Evolutionary conservation across 2,888 invertebrate genomes (phyloP).

Genomic region (Heliothis peltigera): DNA sequence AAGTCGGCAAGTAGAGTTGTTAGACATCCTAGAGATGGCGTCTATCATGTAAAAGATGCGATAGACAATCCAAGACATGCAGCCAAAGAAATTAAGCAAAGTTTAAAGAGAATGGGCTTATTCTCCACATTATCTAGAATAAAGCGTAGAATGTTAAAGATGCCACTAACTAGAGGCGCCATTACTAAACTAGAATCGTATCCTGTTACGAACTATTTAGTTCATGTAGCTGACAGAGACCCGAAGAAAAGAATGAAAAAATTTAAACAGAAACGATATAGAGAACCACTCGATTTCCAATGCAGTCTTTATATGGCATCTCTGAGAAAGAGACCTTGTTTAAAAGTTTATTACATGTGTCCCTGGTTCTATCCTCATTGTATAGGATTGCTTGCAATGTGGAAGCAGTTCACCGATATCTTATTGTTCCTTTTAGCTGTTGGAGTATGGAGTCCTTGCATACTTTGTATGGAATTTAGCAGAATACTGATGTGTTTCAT

Average conservation of each 20-base stretch:
- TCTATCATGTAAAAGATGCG: neutral
- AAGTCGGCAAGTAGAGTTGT: neutral
- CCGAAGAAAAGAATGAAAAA: slow-evolving; percentile 28
- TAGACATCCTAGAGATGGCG: slow-evolving; percentile 25
- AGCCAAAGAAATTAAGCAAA: rapidly evolving
- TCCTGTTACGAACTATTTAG: slow-evolving; percentile 38
- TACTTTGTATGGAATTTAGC: slow-evolving; percentile 70
- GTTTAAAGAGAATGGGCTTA: slow-evolving; percentile 11
- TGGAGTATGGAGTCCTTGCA: slow-evolving; percentile 77
- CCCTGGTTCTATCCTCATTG: slow-evolving; percentile 77
- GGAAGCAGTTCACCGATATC: slow-evolving; percentile 70
- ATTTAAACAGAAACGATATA: slow-evolving; percentile 8
- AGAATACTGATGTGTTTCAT: slow-evolving; percentile 68
- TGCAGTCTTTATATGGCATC: slow-evolving; percentile 73
- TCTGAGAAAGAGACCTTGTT: slow-evolving; percentile 68
- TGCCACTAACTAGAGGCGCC: neutral
- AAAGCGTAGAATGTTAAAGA: slow-evolving; percentile 17
- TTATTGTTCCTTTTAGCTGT: slow-evolving; percentile 72
- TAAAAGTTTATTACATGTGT: slow-evolving; percentile 67
- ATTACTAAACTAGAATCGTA: slow-evolving; percentile 16
- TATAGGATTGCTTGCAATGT: slow-evolving; percentile 63
- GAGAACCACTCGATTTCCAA: slow-evolving; percentile 58
- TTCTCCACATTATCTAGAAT: slow-evolving; percentile 17
- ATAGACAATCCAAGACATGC: neutral
- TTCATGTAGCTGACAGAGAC: slow-evolving; percentile 39